Conservation (phyloP, 92 coral and sea anemone genomes). For the Heliopora coerulea region DNA sequence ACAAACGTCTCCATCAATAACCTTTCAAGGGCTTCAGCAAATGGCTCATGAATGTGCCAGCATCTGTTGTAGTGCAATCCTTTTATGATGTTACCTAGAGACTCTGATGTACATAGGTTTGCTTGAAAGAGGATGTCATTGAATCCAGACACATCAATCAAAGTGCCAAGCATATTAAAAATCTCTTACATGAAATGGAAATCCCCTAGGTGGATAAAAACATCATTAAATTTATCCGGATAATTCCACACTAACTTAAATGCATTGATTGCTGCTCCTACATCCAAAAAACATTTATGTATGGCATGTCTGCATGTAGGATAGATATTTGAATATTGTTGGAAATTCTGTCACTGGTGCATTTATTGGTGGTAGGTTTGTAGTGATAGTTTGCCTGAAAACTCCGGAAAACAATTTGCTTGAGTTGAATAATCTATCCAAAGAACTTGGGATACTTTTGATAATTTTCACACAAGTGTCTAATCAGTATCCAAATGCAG, state of each 20-base stretch:
- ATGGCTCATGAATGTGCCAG: neutral
- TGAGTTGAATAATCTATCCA: conserved; percentile 12
- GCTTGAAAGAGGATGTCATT: conserved; percentile 15
- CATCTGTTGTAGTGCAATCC: neutral
- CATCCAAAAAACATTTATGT: conserved; percentile 6
- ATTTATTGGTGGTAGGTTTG: conserved; percentile 13
- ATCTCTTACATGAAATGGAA: conserved; percentile 27
- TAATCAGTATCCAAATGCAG: neutral
- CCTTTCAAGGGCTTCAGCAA: conserved; percentile 30
- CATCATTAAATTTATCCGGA: conserved; percentile 10
- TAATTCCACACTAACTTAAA: conserved; percentile 23
- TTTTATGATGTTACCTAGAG: no score
- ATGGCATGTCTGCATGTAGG: conserved; percentile 26
- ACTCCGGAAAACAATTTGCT: neutral
- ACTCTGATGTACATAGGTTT: no score
- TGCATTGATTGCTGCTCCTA: conserved; percentile 28
- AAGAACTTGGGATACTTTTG: neutral
- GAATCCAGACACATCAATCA: neutral
- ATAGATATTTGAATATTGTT: conserved; percentile 13
- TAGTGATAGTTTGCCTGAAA: neutral
- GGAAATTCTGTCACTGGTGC: conserved; percentile 20
- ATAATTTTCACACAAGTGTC: neutral
- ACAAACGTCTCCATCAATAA: conserved; percentile 16
- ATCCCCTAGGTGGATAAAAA: conserved; percentile 13
- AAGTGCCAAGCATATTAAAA: conserved; percentile 7